Conservation (phyloP, 2,113 vertebrate genomes). For the Antechinus flavipes region DNA sequence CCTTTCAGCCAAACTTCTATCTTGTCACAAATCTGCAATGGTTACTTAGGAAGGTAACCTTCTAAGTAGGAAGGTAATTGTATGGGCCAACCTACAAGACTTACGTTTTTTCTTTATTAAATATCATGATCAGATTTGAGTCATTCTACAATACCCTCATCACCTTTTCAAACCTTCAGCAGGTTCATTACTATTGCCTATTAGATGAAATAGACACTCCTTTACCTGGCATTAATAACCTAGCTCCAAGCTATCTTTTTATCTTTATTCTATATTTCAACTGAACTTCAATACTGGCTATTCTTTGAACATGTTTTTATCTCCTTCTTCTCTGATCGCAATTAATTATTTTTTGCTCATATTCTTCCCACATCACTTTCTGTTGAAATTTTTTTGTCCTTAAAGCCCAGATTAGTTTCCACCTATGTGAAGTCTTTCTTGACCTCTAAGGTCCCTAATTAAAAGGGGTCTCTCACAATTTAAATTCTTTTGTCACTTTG, state of each 20-base stretch:
- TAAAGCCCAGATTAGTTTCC: not conserved
- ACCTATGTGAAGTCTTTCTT: not conserved
- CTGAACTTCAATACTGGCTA: not conserved
- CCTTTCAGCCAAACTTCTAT: not conserved
- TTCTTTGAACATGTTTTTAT: not conserved
- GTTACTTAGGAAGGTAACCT: not conserved
- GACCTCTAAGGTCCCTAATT: not conserved
- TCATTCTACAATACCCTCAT: not conserved
- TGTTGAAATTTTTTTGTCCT: not conserved
- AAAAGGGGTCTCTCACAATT: not conserved
- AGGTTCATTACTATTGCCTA: not conserved
- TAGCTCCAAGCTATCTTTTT: not conserved
- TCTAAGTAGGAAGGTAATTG: too few species aligned
- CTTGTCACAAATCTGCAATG: not conserved
- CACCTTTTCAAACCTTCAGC: not conserved
- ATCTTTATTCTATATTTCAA: not conserved
- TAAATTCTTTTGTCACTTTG: not conserved
- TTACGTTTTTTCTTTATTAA: not conserved
- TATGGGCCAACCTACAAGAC: too few species aligned
- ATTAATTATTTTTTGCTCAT: not conserved
- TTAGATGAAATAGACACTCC: not conserved
- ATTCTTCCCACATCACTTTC: not conserved
- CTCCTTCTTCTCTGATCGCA: not conserved
- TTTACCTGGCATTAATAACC: not conserved
- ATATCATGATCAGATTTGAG: not conserved